Base-by-base conservation (phyloP, 2,113 vertebrate genomes). In the Corapipo altera region DNA sequence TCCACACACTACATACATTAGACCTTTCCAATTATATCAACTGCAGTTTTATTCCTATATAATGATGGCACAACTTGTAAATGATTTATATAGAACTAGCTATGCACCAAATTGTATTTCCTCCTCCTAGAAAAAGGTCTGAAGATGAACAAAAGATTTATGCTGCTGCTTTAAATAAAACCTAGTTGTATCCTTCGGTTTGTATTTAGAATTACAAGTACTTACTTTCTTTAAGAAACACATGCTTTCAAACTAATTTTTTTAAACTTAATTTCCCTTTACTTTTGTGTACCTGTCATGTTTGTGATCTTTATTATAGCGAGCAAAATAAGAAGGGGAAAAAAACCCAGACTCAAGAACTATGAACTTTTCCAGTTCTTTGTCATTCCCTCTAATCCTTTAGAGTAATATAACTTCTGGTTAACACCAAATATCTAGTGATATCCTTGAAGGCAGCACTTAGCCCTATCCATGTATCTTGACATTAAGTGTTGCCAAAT, bases 131-230 rank as follows among this genome's bases (percentile, higher is more conserved):
- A 73, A 85, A 91, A 87, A 89, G 8, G 32, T 61, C 49, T 91
- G 57, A 92, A 37, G 48, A 78, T n/a, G 35, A 89, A 94, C 73
- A 89, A 75, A 89, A 85, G 41, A 85, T 73, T 91, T 85, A 76
- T 76, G 62, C 66, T 54, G 27, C 70, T 65, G 49, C 73, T 78
- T 88, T 81, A 82, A 81, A 78, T 72, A 82, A 93, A 96, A 66
- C 39, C 75, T 70, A 57, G 16, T 27, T 21, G 26, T 8, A 82
- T 35, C 28, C 46, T 73, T 65, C 70, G 62, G 44, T 57, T 58
- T 39, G 6, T 20, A 86, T 55, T 62, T 44, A 70, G 23, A 88
- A 74, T 78, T 65, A 44, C 11, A 75, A 75, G 19, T 6, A 48
- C 2, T 52, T 44, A n/a, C 55, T 84, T 76, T 54, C 70, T 59